Evolutionary conservation across 1,140 invertebrate genomes (phyloP).

Genomic region (Colletes latitarsis): DNA sequence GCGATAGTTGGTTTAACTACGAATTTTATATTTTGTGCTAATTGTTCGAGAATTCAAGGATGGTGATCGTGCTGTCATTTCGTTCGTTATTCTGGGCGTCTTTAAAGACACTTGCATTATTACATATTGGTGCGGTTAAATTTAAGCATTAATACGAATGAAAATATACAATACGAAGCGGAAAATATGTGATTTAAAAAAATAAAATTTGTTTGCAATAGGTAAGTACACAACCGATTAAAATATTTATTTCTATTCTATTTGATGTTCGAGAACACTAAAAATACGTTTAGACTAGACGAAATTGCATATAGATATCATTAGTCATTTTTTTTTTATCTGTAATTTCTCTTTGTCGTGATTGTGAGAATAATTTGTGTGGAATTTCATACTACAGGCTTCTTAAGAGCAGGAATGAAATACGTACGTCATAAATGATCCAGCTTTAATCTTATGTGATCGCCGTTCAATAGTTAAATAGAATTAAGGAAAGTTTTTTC

Average conservation of each 20-base stretch:
- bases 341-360: constrained; percentile 29
- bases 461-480: too few species aligned
- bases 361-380: neutral
- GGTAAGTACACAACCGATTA: constrained; percentile 63
- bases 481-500: too few species aligned
- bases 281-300: constrained; percentile 52
- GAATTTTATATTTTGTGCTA: neutral
- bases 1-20: neutral
- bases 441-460: too few species aligned
- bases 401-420: neutral
- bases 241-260: constrained; percentile 45
- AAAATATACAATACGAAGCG: neutral
- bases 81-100: too few species aligned
- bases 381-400: neutral
- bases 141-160: neutral
- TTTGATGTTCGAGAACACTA: constrained; percentile 22
- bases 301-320: constrained; percentile 45
- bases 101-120: neutral
- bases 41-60: neutral
- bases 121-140: constrained; percentile 12
- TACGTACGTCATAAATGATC: neutral
- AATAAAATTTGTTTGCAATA: constrained; percentile 34
- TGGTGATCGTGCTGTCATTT: constrained; percentile 3
- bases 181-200: constrained; percentile 47
- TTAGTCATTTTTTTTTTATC: constrained; percentile 40